Conservation (phyloP, 2,797 vertebrate species). For the Euthynnus affinis region DNA sequence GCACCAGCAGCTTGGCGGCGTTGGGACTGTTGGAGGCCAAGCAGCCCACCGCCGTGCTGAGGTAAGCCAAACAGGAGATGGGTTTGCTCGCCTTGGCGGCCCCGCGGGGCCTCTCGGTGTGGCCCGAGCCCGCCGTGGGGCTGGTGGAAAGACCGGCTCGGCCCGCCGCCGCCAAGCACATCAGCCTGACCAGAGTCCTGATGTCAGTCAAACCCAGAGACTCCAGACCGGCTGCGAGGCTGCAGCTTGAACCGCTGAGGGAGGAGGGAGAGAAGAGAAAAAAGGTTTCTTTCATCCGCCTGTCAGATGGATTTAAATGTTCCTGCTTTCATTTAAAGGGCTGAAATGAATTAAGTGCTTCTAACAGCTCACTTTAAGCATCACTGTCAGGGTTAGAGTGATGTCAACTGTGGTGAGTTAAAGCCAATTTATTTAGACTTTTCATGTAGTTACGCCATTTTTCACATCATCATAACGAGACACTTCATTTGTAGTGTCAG, state of each 20-base stretch:
- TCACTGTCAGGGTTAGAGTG: too few relatives aligned
- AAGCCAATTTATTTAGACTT: background rate
- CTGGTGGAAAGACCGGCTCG: conserved; percentile 95
- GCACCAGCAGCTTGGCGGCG: conserved; percentile 96
- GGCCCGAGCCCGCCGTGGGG: conserved; percentile 75
- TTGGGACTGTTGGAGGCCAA: conserved; percentile 95
- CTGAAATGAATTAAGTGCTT: background rate
- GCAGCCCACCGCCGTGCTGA: conserved; percentile 97
- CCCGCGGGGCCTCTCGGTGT: conserved; percentile 89
- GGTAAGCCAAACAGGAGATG: conserved; percentile 96
- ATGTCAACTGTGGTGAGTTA: background rate
- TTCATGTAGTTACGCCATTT: too few relatives aligned
- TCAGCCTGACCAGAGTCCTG: conserved; percentile 94
- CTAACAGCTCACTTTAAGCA: background rate
- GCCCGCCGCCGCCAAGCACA: conserved; percentile 97
- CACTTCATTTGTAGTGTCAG: background rate
- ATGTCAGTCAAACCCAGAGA: conserved; percentile 97
- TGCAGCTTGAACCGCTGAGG: conserved; percentile 95
- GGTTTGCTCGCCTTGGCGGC: conserved; percentile 94
- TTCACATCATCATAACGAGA: too few relatives aligned
- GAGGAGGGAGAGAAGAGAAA: background rate
- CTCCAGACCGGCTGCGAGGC: conserved; percentile 96
- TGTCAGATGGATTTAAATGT: background rate
- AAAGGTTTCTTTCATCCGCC: too few relatives aligned
- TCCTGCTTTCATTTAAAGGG: background rate